A percentile compares a stretch with the other conserved stretches of the same genome.
phyloP scores from a whole-genome alignment of 1,140 invertebrate species.

The Bicyclus anynana region DNA sequence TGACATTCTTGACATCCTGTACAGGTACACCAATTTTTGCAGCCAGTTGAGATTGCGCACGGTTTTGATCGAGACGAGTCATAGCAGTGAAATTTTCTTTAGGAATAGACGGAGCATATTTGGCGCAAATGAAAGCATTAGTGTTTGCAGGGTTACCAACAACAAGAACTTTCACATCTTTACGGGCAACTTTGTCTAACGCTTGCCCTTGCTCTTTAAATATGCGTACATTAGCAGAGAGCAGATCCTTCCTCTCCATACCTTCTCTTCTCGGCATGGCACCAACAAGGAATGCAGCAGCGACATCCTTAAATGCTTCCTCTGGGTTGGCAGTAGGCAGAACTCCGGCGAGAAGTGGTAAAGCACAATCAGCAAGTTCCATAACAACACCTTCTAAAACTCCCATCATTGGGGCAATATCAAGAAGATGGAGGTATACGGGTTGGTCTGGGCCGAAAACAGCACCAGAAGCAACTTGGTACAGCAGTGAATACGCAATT shows the following conservation, averaged over 20 bases:
- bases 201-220: constrained; percentile 98
- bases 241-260: constrained; percentile 98
- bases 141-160: constrained; percentile 99
- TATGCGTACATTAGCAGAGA: constrained; percentile 98
- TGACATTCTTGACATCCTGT: constrained; percentile 90
- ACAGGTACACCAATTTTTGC: constrained; percentile 82
- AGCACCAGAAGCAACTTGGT: constrained; percentile 96
- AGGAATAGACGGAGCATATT: constrained; percentile 98
- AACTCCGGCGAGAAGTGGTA: constrained; percentile 92
- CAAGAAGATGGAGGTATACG: constrained; percentile 93
- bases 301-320: constrained; percentile 96
- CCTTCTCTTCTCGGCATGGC: constrained; percentile 99
- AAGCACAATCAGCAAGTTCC: constrained; percentile 97
- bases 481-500: constrained; percentile 98
- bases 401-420: constrained; percentile 96
- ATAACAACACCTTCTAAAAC: constrained; percentile 97
- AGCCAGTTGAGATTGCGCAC: constrained; percentile 92
- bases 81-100: constrained; percentile 98
- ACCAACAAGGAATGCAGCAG: constrained; percentile 98
- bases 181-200: constrained; percentile 94
- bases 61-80: constrained; percentile 98
- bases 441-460: constrained; percentile 96
- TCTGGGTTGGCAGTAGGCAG: constrained; percentile 92
- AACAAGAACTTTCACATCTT: constrained; percentile 95
- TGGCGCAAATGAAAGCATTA: constrained; percentile 97